Conservation (phyloP, 1,140 invertebrate genomes). For the Drosophila pandora region DNA sequence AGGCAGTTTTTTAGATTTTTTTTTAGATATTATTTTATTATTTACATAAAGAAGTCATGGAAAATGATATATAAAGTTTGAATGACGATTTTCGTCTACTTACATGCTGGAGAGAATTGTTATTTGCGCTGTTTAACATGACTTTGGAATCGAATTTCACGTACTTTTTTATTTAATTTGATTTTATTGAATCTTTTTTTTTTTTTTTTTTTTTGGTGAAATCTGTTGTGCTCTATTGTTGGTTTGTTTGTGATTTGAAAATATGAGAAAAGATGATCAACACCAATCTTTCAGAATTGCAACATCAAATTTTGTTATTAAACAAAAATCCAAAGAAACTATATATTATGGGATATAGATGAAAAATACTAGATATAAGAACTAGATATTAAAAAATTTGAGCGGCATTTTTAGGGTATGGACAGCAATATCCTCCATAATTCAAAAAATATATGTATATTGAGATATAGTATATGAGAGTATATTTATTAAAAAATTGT, state of each 20-base stretch:
- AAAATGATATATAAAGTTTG: conserved; percentile 14
- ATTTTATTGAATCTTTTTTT: background rate
- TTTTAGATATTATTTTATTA: background rate
- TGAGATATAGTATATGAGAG: background rate
- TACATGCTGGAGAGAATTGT: conserved; percentile 77
- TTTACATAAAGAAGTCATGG: conserved; percentile 21
- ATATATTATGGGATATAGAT: background rate
- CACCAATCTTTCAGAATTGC: conserved; percentile 8
- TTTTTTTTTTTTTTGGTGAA: conserved; percentile 28
- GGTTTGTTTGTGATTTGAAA: conserved; percentile 26
- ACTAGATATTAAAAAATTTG: background rate
- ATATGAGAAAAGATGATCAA: conserved; percentile 11
- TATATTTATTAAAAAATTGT: background rate
- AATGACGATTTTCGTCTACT: conserved; percentile 59
- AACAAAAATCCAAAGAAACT: background rate
- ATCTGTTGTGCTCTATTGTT: conserved; percentile 34
- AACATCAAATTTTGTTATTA: background rate
- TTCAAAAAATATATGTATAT: background rate
- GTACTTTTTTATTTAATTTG: background rate
- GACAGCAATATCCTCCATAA: background rate
- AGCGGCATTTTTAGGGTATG: background rate
- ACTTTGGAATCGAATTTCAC: conserved; percentile 68
- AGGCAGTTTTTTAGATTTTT: background rate
- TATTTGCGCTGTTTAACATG: conserved; percentile 75
- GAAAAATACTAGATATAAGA: background rate